Percentiles rank a stretch among this genome's conserved stretches.
These are phyloP conservation scores for Hylaeus anthracinus DNA, from an alignment of 1,140 invertebrate genomes.

Conservation along the genomic window DNA sequence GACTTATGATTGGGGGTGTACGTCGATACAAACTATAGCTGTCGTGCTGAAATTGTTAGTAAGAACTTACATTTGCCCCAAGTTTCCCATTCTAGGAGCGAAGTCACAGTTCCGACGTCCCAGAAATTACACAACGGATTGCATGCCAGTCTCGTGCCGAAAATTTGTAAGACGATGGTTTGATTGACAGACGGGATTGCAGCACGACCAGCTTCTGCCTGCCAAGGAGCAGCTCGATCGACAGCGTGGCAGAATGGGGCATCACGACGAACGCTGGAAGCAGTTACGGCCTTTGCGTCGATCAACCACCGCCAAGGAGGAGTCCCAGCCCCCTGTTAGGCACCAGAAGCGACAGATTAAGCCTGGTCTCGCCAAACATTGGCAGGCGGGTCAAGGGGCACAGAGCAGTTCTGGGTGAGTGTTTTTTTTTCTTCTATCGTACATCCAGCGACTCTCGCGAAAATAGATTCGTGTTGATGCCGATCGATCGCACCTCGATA, in stretches of 20 bases:
- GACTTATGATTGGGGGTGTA: too few species aligned
- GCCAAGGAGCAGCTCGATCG: conserved; percentile 90
- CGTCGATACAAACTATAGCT: too few species aligned
- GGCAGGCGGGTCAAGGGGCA: conserved; percentile 87
- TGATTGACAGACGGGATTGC: conserved; percentile 69
- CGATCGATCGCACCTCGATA: not conserved
- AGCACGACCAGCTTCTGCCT: conserved; percentile 73
- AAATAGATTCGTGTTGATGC: not conserved
- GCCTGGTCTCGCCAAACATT: conserved; percentile 87
- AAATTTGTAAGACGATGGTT: not conserved
- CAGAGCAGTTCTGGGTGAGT: conserved; percentile 86
- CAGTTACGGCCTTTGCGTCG: conserved; percentile 76
- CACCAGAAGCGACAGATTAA: conserved; percentile 80
- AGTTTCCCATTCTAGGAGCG: not conserved
- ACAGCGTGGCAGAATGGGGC: conserved; percentile 81
- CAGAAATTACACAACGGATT: not conserved
- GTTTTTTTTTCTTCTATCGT: conserved; percentile 43
- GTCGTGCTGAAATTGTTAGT: too few species aligned
- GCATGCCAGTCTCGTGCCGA: not conserved
- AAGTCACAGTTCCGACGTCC: not conserved
- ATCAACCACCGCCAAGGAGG: conserved; percentile 79
- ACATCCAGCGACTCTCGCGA: not conserved
- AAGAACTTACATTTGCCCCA: not conserved
- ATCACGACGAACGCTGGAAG: conserved; percentile 63
- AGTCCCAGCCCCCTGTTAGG: conserved; percentile 79